Evolutionary conservation across 1,140 invertebrate species (phyloP).

Genomic region (Diploscapter pachys): DNA sequence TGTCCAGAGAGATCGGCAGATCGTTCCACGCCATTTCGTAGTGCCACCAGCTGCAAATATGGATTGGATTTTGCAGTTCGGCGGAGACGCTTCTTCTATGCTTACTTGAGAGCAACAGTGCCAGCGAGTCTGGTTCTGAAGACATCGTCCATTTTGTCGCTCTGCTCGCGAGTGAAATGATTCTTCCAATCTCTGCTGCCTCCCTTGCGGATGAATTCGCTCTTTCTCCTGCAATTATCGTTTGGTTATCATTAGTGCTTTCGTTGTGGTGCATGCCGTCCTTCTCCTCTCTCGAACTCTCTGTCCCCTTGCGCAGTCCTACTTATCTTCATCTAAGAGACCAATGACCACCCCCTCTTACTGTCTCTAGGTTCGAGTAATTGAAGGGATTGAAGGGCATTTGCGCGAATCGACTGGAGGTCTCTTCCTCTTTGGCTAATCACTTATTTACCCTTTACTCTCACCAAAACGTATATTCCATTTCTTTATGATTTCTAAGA

Average conservation of each 20-base stretch:
- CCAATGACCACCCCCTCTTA: no score
- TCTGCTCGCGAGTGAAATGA: conserved; percentile 60
- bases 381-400: no score
- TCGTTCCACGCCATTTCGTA: conserved; percentile 40
- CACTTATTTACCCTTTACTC: no score
- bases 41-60: conserved; percentile 31
- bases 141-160: conserved; percentile 52
- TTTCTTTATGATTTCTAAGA: no score
- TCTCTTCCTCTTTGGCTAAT: no score
- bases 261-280: not conserved
- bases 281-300: no score
- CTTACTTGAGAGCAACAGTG: conserved; percentile 46
- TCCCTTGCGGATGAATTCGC: conserved; percentile 59
- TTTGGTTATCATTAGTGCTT: conserved; percentile 17
- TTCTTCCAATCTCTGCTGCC: conserved; percentile 61
- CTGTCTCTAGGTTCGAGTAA: no score
- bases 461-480: no score
- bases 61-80: not conserved
- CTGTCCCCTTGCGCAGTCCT: no score
- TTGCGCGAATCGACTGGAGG: no score
- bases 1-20: conserved; percentile 10
- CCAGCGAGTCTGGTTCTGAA: conserved; percentile 40
- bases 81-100: not conserved
- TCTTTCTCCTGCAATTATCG: conserved; percentile 29
- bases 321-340: no score